These are phyloP conservation scores for Alouatta palliata DNA, from an alignment of 2,113 vertebrate genomes.

Conservation along the genomic window DNA sequence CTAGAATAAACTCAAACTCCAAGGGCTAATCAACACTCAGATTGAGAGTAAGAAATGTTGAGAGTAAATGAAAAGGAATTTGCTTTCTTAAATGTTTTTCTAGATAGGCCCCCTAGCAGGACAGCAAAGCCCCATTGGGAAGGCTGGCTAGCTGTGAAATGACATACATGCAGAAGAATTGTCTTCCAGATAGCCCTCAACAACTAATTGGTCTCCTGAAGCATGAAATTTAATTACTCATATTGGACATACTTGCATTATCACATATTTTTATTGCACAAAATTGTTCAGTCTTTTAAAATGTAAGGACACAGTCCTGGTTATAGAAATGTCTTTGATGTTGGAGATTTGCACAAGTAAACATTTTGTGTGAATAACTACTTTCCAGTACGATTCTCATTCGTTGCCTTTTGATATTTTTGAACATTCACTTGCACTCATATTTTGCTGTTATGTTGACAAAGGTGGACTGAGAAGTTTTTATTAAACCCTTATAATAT, in stretches of 20 bases:
- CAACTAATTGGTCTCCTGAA: constrained; percentile 63
- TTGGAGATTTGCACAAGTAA: constrained; percentile 49
- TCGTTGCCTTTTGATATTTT: constrained; percentile 24
- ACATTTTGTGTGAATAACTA: background rate
- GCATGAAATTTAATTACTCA: constrained; percentile 66
- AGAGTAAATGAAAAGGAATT: constrained; percentile 13
- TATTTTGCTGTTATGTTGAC: constrained; percentile 64
- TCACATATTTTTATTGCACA: constrained; percentile 61
- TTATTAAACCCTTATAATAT: constrained; percentile 57
- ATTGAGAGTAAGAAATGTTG: background rate
- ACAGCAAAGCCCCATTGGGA: background rate
- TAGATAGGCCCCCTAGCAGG: background rate
- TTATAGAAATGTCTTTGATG: constrained; percentile 50
- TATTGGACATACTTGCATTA: constrained; percentile 68
- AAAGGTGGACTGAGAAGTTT: constrained; percentile 48
- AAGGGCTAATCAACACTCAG: background rate
- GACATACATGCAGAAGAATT: background rate
- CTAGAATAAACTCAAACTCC: background rate
- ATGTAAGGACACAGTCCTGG: constrained; percentile 6
- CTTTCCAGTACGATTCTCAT: constrained; percentile 52
- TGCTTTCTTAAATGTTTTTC: constrained; percentile 11
- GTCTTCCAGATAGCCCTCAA: constrained; percentile 50
- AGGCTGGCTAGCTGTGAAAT: constrained; percentile 30
- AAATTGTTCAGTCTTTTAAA: constrained; percentile 58
- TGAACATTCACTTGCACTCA: background rate